These are phyloP conservation scores for Melanotaenia maccullochi DNA, from an alignment of 2,797 vertebrate genomes.

Conservation along the genomic window DNA sequence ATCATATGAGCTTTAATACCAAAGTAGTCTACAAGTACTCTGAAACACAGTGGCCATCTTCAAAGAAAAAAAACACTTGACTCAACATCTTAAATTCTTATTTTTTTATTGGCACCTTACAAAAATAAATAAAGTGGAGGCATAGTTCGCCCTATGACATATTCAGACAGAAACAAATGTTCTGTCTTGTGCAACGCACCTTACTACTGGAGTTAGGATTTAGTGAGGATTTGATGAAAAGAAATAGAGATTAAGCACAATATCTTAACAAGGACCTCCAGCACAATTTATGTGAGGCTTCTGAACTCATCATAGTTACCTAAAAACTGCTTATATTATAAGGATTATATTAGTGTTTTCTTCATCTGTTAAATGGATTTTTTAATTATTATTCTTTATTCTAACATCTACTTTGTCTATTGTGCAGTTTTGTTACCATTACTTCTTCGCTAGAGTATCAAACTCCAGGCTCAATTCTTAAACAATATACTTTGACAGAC, in stretches of 20 bases:
- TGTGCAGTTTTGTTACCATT: neutral
- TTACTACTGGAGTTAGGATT: conserved; percentile 28
- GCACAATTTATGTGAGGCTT: conserved; percentile 8
- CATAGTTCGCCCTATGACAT: conserved; percentile 44
- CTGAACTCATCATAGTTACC: conserved; percentile 7
- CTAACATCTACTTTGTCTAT: neutral
- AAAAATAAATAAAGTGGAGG: conserved; percentile 17
- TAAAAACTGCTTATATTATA: neutral
- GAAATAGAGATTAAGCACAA: conserved; percentile 10
- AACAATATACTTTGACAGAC: neutral
- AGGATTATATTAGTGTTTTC: conserved; percentile 29
- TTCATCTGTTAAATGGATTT: conserved; percentile 17
- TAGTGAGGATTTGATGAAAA: conserved; percentile 39
- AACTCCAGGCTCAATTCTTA: neutral
- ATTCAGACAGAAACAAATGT: conserved; percentile 23
- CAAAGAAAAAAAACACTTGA: conserved; percentile 2
- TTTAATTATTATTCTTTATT: neutral
- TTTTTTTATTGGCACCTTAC: conserved; percentile 21
- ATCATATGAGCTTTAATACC: conserved; percentile 4
- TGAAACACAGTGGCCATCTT: conserved; percentile 1
- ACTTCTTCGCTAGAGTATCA: neutral
- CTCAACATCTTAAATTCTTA: neutral
- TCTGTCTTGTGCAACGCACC: conserved; percentile 22
- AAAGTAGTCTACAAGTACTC: neutral
- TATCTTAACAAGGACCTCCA: conserved; percentile 30